phyloP scores from a whole-genome alignment of 2,113 vertebrate genomes.

The Cephalopterus ornatus region DNA sequence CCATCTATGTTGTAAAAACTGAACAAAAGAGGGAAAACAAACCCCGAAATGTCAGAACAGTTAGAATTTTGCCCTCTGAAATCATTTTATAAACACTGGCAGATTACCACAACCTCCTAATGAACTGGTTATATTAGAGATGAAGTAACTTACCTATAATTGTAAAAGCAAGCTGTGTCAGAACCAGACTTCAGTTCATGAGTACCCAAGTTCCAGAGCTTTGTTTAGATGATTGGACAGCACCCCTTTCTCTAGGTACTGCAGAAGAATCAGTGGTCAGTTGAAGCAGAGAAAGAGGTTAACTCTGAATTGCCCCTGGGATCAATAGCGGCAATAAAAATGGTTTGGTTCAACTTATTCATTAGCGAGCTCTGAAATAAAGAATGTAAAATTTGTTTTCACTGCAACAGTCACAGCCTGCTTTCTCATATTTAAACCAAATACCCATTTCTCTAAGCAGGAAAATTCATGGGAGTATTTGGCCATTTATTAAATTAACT shows the following conservation, averaged over 20 bases:
- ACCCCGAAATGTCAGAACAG: not conserved
- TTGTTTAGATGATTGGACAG: not conserved
- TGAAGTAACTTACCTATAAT: not conserved
- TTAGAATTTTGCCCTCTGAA: not conserved
- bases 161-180: not conserved
- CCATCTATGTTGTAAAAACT: not conserved
- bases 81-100: not conserved
- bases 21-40: not conserved
- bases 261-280: not conserved
- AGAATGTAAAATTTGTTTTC: not conserved
- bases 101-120: not conserved
- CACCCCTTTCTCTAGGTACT: not conserved
- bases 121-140: not conserved
- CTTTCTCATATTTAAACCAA: not conserved
- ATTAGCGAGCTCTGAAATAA: not conserved
- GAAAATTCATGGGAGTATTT: not conserved
- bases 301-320: not conserved
- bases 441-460: not conserved
- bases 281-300: not conserved
- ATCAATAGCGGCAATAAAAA: not conserved
- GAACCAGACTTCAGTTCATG: not conserved
- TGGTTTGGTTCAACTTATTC: not conserved
- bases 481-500: not conserved
- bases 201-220: slow-evolving; percentile 3
- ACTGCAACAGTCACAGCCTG: not conserved